Evolutionary conservation across 2,113 vertebrate species (phyloP), one percentile per base, ranked within the genome.

Genomic region (Lepus timidus): DNA sequence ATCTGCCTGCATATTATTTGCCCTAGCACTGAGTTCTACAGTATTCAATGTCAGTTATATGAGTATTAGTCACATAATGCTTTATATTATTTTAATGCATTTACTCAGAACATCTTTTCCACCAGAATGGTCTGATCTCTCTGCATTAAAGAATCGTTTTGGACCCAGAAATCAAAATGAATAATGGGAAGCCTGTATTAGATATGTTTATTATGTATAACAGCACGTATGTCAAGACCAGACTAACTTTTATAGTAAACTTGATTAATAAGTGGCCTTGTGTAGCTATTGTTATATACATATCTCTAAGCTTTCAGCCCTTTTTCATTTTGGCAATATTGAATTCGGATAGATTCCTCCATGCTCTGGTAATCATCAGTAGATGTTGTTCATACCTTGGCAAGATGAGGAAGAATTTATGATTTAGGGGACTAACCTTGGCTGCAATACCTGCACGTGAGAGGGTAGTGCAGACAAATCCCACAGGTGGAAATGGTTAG

Each of bases 391-490:
- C 44, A 31, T 8, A 4, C 61, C 55, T 44, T 75, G 67, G 4
- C 61, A 51, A 76, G 49, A 70, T 80, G 39, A 61, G 52, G 81
- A 83, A 90, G 27, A 76, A 95, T 73, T 95, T 86, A 81, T 65
- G 44, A 36, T 39, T 71, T 79, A 31, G 65, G 39, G 33, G 87
- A 90, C 52, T 68, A 75, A 68, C 33, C 27, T 65, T 79, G 31
- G 29, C 25, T 1, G 7, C 19, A 70, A 49, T 68, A 67, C 65
- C 71, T 49, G n/a, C 19, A 39, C 3, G 1, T 65, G 61, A 87
- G 27, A 23, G 16, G 19, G 4, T 20, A 23, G 4, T 13, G 29
- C 11, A 3, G 49, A 93, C 65, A 81, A 85, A 64, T 25, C 52
- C 25, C 33, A 22, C 70, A 75, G 52, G 39, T 75, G 76, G 67